Conservation (phyloP, 2,113 vertebrate genomes). For the Leucosticte australis region DNA sequence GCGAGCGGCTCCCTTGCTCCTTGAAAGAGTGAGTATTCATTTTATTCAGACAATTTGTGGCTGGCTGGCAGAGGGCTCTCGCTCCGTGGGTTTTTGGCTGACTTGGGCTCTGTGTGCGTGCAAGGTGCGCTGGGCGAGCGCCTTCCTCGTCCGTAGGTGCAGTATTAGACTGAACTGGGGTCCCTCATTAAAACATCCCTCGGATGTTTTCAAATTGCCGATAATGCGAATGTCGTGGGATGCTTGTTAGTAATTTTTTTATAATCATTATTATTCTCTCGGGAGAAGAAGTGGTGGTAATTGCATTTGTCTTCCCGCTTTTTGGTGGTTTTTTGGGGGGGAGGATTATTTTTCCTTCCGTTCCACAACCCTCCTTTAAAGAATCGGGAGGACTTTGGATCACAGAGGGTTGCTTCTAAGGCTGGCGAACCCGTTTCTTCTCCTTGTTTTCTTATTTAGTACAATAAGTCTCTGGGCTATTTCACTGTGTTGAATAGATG, state of each 20-base stretch:
- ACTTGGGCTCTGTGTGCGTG: neutral
- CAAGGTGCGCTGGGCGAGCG: neutral
- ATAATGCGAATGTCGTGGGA: neutral
- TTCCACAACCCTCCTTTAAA: neutral
- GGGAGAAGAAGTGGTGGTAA: neutral
- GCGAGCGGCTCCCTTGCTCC: conserved; percentile 23
- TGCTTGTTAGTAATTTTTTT: neutral
- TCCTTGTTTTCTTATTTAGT: conserved; percentile 29
- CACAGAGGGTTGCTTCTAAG: neutral
- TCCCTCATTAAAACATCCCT: neutral
- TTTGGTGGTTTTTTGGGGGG: neutral
- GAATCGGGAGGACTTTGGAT: conserved; percentile 10
- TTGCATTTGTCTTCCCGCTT: neutral
- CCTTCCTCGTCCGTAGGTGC: neutral
- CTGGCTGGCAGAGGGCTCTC: neutral
- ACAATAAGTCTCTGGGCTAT: conserved; percentile 22
- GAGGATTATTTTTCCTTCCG: neutral
- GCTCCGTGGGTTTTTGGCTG: neutral
- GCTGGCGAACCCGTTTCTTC: neutral
- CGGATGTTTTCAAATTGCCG: neutral
- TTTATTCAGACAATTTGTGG: neutral
- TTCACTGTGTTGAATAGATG: conserved; percentile 39
- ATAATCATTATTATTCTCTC: neutral
- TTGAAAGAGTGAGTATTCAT: conserved; percentile 69
- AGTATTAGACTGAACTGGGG: neutral